Evolutionary conservation across 2,888 invertebrate species (phyloP).

Genomic region (Drosophila barbarae): DNA sequence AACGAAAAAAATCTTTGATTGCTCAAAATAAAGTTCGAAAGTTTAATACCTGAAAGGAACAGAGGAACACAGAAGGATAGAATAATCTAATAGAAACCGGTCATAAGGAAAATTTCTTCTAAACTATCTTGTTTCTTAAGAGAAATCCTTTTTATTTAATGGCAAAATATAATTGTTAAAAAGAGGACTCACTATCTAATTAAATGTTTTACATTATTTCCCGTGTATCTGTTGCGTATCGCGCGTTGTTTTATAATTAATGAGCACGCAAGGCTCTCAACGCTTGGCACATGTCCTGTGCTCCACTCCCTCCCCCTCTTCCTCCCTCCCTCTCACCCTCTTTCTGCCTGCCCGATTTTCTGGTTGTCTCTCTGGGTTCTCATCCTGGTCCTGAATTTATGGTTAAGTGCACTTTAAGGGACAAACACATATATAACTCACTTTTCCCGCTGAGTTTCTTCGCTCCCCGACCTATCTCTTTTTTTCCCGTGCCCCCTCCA

Average conservation of each 20-base stretch:
- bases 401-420: conserved; percentile 75
- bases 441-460: conserved; percentile 63
- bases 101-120: no score
- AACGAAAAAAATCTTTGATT: background rate
- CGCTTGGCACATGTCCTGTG: conserved; percentile 29
- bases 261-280: conserved; percentile 66
- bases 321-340: background rate
- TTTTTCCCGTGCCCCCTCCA: background rate
- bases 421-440: conserved; percentile 71
- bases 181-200: background rate
- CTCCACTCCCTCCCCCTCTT: background rate
- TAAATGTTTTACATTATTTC: background rate
- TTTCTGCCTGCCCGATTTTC: conserved; percentile 5
- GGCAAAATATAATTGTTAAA: background rate
- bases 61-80: no score
- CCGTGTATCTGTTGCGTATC: conserved; percentile 47
- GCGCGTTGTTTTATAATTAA: conserved; percentile 74
- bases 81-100: no score
- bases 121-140: background rate
- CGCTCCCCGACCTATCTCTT: conserved; percentile 42
- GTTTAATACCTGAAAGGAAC: no score
- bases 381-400: conserved; percentile 61
- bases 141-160: background rate
- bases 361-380: conserved; percentile 26
- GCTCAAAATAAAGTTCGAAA: no score